Evolutionary conservation across 2,888 invertebrate genomes (phyloP).

Genomic region (Scrobipalpa costella): DNA sequence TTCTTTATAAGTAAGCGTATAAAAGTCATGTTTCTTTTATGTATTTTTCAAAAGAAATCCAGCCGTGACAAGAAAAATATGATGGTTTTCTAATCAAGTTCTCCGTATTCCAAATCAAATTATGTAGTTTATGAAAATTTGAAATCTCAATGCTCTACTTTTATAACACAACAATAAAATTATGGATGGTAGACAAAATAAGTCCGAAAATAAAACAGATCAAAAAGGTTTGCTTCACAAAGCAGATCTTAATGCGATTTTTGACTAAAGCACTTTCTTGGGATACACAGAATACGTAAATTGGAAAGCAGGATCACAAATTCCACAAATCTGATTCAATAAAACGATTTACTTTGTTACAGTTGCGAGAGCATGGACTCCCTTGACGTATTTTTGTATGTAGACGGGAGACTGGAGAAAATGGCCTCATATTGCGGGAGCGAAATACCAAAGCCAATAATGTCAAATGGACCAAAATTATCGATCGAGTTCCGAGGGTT

Average conservation of each 20-base stretch:
- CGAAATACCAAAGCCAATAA: constrained; percentile 91
- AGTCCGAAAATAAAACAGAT: neutral
- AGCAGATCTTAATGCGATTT: neutral
- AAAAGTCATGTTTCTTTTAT: too few species aligned
- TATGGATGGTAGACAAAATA: too few species aligned
- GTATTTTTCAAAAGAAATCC: too few species aligned
- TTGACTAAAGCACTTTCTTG: neutral
- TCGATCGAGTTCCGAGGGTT: constrained; percentile 92
- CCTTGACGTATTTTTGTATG: constrained; percentile 89
- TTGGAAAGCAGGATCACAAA: constrained; percentile 15
- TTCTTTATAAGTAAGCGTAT: too few species aligned
- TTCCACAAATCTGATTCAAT: constrained; percentile 56
- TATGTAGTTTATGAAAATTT: too few species aligned
- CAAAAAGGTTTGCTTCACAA: neutral
- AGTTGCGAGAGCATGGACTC: constrained; percentile 91
- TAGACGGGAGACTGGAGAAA: constrained; percentile 91
- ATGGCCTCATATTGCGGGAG: constrained; percentile 94
- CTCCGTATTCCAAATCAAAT: too few species aligned
- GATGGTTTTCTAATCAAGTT: too few species aligned
- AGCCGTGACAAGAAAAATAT: too few species aligned
- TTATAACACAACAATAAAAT: too few species aligned
- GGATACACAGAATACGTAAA: constrained; percentile 9
- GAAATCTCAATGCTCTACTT: too few species aligned
- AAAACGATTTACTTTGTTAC: constrained; percentile 65
- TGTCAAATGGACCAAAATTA: constrained; percentile 95